A percentile compares a stretch with the other conserved stretches of the same genome.
Evolutionary conservation across 2,888 invertebrate genomes (phyloP).

Genomic region (Andrena bucephala): DNA sequence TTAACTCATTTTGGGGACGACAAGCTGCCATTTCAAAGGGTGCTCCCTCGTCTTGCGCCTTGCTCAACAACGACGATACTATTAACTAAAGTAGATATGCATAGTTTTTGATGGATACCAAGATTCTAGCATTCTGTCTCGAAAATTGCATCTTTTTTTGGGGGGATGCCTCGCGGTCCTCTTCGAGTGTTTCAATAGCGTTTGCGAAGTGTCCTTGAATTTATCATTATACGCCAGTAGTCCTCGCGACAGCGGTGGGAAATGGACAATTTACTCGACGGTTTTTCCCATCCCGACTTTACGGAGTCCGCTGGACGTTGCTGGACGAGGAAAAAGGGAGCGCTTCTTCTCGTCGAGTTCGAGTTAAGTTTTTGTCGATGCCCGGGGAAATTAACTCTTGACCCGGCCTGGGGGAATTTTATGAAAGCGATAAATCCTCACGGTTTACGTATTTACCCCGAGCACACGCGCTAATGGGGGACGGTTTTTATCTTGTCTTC

Average conservation of each 20-base stretch:
- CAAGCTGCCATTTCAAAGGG: neutral
- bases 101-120: too few species aligned
- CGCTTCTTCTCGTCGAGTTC: constrained; percentile 30
- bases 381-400: constrained; percentile 59
- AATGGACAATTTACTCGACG: constrained; percentile 20
- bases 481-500: constrained; percentile 43
- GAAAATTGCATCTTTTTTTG: too few species aligned
- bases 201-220: neutral
- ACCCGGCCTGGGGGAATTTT: constrained; percentile 46
- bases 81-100: too few species aligned
- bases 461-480: constrained; percentile 51
- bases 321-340: constrained; percentile 10
- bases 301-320: neutral
- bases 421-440: constrained; percentile 61
- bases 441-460: constrained; percentile 47
- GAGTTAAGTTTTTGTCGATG: constrained; percentile 54
- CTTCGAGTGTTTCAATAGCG: neutral
- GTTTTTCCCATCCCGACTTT: constrained; percentile 11
- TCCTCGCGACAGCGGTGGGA: constrained; percentile 22
- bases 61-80: too few species aligned
- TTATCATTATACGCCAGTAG: neutral
- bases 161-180: neutral
- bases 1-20: neutral
- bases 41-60: too few species aligned
- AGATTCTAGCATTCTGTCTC: too few species aligned